These are phyloP conservation scores for Arctia plantaginis DNA, from an alignment of 2,888 invertebrate genomes.

Conservation along the genomic window DNA sequence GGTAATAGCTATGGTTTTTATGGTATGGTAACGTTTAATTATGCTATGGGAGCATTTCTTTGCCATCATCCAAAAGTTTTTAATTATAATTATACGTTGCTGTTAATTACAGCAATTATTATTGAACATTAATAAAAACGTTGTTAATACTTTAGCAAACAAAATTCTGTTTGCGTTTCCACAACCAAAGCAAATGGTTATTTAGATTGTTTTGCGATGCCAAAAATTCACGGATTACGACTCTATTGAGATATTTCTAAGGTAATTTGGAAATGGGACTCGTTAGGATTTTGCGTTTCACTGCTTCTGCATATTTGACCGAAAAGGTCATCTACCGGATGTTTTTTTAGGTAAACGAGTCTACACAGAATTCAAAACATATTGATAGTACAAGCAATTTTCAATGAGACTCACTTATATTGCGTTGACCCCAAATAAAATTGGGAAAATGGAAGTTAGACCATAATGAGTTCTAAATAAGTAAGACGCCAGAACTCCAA, in stretches of 20 bases:
- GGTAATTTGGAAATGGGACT: constrained; percentile 7
- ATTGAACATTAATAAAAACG: neutral
- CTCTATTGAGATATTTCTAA: constrained; percentile 5
- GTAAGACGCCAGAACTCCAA: no score
- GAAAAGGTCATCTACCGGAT: neutral
- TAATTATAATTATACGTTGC: neutral
- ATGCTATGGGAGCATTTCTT: neutral
- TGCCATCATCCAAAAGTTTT: neutral
- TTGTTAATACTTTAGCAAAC: neutral
- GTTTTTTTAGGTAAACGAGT: neutral
- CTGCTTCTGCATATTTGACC: neutral
- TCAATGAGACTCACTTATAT: neutral
- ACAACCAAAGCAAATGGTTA: neutral
- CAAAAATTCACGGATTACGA: neutral
- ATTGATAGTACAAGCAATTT: neutral
- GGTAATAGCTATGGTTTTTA: neutral
- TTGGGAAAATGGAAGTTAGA: neutral
- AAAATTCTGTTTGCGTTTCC: neutral
- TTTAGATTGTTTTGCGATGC: constrained; percentile 10
- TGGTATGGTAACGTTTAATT: neutral
- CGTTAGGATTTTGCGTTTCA: neutral
- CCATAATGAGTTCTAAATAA: no score
- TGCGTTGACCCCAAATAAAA: neutral
- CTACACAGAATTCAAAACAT: neutral
- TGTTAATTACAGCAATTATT: neutral